Evolutionary conservation across 1,140 invertebrate species (phyloP).

Genomic region (Macrostomum lignano): DNA sequence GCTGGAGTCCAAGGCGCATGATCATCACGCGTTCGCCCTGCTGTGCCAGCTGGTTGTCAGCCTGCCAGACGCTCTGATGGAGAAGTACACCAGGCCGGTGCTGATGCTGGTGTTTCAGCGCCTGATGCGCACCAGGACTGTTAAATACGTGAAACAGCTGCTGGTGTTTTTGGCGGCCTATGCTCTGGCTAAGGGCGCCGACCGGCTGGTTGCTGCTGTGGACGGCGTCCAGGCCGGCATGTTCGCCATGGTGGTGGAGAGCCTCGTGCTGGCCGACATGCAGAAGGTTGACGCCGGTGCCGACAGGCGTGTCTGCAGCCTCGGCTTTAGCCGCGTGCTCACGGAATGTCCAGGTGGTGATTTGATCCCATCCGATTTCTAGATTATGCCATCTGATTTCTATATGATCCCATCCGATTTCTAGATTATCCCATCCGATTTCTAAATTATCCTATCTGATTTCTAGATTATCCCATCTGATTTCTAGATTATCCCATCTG

Average conservation of each 20-base stretch:
- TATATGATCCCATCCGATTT: no score
- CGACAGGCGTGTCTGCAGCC: conserved; percentile 58
- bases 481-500: no score
- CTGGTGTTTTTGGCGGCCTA: conserved; percentile 65
- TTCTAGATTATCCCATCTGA: no score
- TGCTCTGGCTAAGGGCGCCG: conserved; percentile 43
- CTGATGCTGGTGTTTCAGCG: conserved; percentile 67
- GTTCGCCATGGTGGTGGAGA: conserved; percentile 72
- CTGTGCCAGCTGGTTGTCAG: conserved; percentile 52
- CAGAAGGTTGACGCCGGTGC: conserved; percentile 50
- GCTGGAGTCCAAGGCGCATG: conserved; percentile 69
- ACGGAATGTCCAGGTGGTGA: conserved; percentile 43
- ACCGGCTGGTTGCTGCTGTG: conserved; percentile 41
- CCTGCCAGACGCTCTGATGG: conserved; percentile 36
- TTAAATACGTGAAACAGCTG: conserved; percentile 55
- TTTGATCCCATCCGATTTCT: no score
- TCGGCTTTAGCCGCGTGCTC: conserved; percentile 55
- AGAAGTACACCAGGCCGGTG: conserved; percentile 52
- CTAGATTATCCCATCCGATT: no score
- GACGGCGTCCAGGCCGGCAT: conserved; percentile 63
- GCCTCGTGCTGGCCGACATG: conserved; percentile 50
- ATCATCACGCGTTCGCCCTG: conserved; percentile 76
- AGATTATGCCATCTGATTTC: no score
- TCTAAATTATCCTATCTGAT: no score
- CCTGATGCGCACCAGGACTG: conserved; percentile 62